Base-by-base conservation (phyloP, 2,113 vertebrate genomes). In the Antigone vipio region DNA sequence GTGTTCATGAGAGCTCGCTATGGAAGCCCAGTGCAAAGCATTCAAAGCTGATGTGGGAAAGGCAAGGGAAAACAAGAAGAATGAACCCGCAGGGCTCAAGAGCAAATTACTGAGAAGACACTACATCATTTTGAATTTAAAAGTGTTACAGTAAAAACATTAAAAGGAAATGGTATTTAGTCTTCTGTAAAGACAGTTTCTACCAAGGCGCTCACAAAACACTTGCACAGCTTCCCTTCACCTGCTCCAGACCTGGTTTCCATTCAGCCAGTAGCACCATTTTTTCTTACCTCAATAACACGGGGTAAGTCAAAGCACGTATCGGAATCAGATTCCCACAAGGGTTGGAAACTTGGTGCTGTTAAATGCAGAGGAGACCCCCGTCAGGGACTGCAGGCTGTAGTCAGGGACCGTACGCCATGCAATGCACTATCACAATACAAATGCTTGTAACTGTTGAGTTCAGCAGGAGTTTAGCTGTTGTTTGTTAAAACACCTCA, bases 391-490 rank as follows among this genome's bases (percentile, higher is more conserved):
- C 55, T 15, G 40, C 47, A n/a, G 47, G 26, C 12, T 44, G 19
- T 35, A 32, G 40, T 9, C 1, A 2, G 38, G 16, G 38, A 42
- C 42, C 3, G 12, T 13, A 35, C 5, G 11, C 35, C 2, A 0
- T 15, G 11, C 68, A 40, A 30, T 2, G 16, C 30, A 5, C 68
- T 21, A 15, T 15, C 75, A 30, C 50, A n/a, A 29, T 3, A 19
- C 29, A 32, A 67, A 27, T 38, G 38, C 15, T 26, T 8, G 2
- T 4, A 53, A 9, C 55, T 11, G 21, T 6, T 8, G 9, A 23
- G 42, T 8, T 38, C 42, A 23, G 66, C 27, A 78, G 56, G n/a
- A 32, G 40, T 69, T 69, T 35, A n/a, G 14, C 29, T 2, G 1
- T 8, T 53, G 21, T 17, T 75, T 32, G 18, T 55, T 58, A 58